These are phyloP conservation scores for Apteryx mantelli DNA, from an alignment of 2,113 vertebrate species.

Conservation along the genomic window DNA sequence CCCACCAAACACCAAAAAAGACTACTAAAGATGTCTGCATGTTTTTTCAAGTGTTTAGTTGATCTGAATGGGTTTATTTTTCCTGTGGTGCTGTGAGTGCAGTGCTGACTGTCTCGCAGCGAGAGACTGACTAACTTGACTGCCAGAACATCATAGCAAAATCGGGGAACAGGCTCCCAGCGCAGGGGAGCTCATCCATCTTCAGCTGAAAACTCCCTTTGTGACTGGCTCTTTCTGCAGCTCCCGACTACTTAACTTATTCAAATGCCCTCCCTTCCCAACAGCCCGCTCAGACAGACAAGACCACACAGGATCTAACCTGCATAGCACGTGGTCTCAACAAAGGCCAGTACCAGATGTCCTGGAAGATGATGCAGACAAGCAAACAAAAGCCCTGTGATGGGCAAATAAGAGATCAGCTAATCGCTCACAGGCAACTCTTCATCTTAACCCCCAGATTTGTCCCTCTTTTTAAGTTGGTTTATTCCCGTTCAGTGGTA, in stretches of 20 bases:
- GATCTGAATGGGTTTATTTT: slow-evolving; percentile 65
- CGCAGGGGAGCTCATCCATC: slow-evolving; percentile 69
- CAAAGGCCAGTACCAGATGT: neutral
- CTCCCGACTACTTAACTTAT: slow-evolving; percentile 58
- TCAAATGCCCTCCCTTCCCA: neutral
- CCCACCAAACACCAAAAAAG: neutral
- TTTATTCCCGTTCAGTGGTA: neutral
- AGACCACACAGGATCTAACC: slow-evolving; percentile 49
- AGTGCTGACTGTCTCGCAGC: slow-evolving; percentile 41
- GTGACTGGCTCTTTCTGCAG: neutral
- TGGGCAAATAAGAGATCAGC: neutral
- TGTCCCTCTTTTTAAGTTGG: neutral
- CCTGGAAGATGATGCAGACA: neutral
- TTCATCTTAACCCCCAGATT: neutral
- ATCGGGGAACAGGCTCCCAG: slow-evolving; percentile 10
- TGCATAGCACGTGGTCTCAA: neutral
- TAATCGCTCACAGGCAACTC: neutral
- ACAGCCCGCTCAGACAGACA: neutral
- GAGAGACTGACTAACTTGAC: neutral
- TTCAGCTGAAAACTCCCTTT: slow-evolving; percentile 44
- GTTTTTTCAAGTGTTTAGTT: slow-evolving; percentile 56
- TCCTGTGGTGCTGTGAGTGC: slow-evolving; percentile 39
- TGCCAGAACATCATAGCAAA: slow-evolving; percentile 43
- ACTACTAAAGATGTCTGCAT: neutral
- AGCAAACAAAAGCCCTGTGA: slow-evolving; percentile 10